Percentiles rank a stretch among this genome's conserved stretches.
phyloP scores from a whole-genome alignment of 2,113 vertebrate species.

The Fulmarus glacialis region DNA sequence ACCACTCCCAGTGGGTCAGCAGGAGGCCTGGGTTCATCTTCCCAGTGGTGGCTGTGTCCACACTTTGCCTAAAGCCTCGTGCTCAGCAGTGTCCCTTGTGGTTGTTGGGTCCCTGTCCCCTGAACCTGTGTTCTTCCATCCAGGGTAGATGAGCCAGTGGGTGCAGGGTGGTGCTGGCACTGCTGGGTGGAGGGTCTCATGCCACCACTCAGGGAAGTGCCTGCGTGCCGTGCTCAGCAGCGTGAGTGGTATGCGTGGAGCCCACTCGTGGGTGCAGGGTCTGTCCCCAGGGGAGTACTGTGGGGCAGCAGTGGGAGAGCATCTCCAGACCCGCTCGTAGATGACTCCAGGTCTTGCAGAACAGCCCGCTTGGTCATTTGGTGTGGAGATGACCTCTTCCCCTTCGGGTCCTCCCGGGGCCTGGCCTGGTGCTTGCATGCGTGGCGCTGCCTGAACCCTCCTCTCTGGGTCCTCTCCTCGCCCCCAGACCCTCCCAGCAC shows the following conservation, averaged over 20 bases:
- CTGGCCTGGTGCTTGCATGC: not conserved
- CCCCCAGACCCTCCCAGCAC: not conserved
- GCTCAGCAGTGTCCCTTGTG: not conserved
- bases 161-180: not conserved
- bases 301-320: not conserved
- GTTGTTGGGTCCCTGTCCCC: not conserved
- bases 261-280: fast-evolving
- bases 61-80: fast-evolving
- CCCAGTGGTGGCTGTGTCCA: not conserved
- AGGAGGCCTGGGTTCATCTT: not conserved
- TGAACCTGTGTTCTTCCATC: not conserved
- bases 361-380: not conserved
- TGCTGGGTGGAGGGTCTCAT: not conserved
- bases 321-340: not conserved
- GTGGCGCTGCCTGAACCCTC: not conserved
- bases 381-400: not conserved
- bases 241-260: fast-evolving
- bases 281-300: not conserved
- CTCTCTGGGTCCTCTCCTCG: not conserved
- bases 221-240: not conserved
- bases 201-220: not conserved
- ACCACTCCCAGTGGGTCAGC: not conserved
- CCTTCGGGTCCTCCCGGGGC: not conserved
- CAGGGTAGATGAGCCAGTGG: not conserved
- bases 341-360: not conserved